phyloP scores from a whole-genome alignment of 2,113 vertebrate species.

The Osmerus eperlanus region DNA sequence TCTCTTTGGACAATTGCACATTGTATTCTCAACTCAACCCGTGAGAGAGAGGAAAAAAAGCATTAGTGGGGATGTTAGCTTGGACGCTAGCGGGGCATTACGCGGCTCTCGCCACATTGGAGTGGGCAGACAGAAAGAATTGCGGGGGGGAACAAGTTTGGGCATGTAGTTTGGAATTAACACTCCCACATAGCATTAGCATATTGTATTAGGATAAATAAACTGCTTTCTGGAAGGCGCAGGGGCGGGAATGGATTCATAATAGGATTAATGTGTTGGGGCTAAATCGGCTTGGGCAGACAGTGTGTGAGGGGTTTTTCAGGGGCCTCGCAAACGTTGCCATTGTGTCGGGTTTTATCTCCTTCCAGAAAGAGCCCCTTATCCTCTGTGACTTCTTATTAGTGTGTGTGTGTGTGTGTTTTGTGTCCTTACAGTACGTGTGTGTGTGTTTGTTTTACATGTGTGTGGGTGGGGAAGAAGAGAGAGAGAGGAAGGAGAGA shows the following conservation, averaged over 20 bases:
- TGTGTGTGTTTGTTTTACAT: background rate
- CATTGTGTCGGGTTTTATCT: slow-evolving; percentile 10
- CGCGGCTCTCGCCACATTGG: background rate
- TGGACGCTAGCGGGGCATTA: too few species aligned
- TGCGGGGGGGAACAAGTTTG: background rate
- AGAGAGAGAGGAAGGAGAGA: background rate
- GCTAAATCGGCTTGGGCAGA: slow-evolving; percentile 1
- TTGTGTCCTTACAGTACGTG: background rate
- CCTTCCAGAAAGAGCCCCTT: slow-evolving; percentile 7
- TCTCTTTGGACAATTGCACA: slow-evolving; percentile 4
- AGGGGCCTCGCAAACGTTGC: background rate
- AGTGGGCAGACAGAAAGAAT: background rate
- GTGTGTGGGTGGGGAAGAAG: background rate
- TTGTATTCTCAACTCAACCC: slow-evolving; percentile 1
- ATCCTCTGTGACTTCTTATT: slow-evolving; percentile 2
- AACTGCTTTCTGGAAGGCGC: background rate
- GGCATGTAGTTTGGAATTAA: slow-evolving; percentile 5
- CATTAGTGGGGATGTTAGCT: too few species aligned
- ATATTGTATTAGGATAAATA: slow-evolving; percentile 18
- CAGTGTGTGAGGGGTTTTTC: background rate
- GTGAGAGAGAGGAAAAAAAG: too few species aligned
- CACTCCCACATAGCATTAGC: slow-evolving; percentile 8
- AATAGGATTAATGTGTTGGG: slow-evolving; percentile 19
- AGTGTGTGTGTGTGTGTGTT: slow-evolving; percentile 15
- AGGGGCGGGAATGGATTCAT: background rate